Evolutionary conservation across 2,888 invertebrate species (phyloP).

Genomic region (Pollenia labialis): DNA sequence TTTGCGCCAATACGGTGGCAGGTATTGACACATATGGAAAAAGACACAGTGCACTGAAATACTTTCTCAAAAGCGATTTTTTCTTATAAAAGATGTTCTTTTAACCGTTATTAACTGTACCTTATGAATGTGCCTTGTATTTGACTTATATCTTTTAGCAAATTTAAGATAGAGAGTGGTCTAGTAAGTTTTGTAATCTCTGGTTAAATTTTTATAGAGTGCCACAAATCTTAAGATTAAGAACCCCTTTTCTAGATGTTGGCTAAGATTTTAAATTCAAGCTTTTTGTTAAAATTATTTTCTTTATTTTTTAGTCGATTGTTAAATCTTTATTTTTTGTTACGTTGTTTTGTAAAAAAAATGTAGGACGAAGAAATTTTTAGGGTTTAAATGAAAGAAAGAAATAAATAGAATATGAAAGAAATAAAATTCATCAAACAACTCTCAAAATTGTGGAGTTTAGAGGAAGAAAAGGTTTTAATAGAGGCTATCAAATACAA

Average conservation of each 20-base stretch:
- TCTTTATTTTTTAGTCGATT: slow-evolving; percentile 19
- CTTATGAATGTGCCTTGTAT: too few species aligned
- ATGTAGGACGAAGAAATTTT: slow-evolving; percentile 67
- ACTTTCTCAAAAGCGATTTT: too few species aligned
- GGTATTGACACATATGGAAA: too few species aligned
- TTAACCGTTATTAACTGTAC: too few species aligned
- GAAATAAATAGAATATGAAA: slow-evolving; percentile 28
- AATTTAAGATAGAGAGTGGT: too few species aligned
- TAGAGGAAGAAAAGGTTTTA: slow-evolving; percentile 51
- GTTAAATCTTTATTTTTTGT: slow-evolving; percentile 28
- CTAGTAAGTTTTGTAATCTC: too few species aligned
- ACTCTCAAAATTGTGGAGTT: slow-evolving; percentile 43
- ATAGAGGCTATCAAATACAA: slow-evolving; percentile 58
- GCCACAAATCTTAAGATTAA: too few species aligned
- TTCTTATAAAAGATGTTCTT: too few species aligned
- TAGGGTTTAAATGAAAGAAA: slow-evolving; percentile 56
- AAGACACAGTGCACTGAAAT: too few species aligned
- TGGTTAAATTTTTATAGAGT: too few species aligned
- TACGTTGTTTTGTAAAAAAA: slow-evolving; percentile 14
- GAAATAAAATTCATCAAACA: slow-evolving; percentile 52
- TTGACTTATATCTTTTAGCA: too few species aligned
- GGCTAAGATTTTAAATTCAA: slow-evolving; percentile 11
- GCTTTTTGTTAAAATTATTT: background rate
- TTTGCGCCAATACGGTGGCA: too few species aligned
- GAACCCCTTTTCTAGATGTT: background rate